Percentiles rank a stretch among this genome's conserved stretches.
These are phyloP conservation scores for Monopterus albus DNA, from an alignment of 2,113 vertebrate genomes.

Conservation along the genomic window DNA sequence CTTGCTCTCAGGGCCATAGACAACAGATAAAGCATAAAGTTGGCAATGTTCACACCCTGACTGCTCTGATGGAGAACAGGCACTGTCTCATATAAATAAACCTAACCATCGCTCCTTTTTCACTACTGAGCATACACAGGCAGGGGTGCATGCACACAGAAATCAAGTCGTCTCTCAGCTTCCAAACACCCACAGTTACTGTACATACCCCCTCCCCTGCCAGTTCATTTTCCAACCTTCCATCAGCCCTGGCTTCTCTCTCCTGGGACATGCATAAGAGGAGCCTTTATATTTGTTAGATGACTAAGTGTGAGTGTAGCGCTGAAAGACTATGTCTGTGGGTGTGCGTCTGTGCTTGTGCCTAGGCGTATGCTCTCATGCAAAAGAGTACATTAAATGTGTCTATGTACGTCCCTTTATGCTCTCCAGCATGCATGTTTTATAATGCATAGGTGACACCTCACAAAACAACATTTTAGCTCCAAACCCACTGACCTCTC, in stretches of 20 bases:
- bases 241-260: slow-evolving; percentile 19
- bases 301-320: slow-evolving; percentile 26
- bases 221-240: slow-evolving; percentile 49
- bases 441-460: slow-evolving; percentile 8
- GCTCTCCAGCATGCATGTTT: background rate
- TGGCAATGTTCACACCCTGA: slow-evolving; percentile 37
- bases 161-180: too few relatives aligned
- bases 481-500: background rate
- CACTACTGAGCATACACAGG: slow-evolving; percentile 50
- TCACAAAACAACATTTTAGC: slow-evolving; percentile 26
- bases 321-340: slow-evolving; percentile 15
- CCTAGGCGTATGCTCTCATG: background rate
- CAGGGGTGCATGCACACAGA: slow-evolving; percentile 1
- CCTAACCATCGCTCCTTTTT: slow-evolving; percentile 8
- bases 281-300: slow-evolving; percentile 46
- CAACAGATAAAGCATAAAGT: slow-evolving; percentile 53
- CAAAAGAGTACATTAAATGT: background rate
- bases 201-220: background rate
- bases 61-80: slow-evolving; percentile 59
- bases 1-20: slow-evolving; percentile 32
- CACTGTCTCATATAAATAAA: slow-evolving; percentile 53
- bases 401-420: background rate
- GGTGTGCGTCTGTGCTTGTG: background rate
- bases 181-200: too few relatives aligned
- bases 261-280: slow-evolving; percentile 38